A percentile compares a stretch with the other conserved stretches of the same genome.
Conservation (phyloP, 2,113 vertebrate genomes). For the Aramus guarauna region DNA sequence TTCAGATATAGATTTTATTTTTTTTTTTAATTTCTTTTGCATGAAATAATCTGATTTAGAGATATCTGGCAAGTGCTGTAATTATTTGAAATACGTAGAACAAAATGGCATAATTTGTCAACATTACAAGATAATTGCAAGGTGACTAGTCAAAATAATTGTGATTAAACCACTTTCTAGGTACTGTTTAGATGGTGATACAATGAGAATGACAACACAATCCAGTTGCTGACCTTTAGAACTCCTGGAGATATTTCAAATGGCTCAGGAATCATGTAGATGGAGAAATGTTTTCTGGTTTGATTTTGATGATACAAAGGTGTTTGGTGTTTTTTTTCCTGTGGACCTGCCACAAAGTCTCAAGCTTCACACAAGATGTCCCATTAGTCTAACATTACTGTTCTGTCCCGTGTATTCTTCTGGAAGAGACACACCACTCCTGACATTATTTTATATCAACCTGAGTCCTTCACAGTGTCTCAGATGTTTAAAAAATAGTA, state of each 20-base stretch:
- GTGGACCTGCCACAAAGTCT: neutral
- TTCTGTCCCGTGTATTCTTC: neutral
- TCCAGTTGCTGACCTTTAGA: conserved; percentile 37
- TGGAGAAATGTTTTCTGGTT: neutral
- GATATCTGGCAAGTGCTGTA: conserved; percentile 54
- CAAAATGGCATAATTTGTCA: conserved; percentile 66
- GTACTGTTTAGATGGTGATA: conserved; percentile 21
- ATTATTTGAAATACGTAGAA: conserved; percentile 65
- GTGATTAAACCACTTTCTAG: conserved; percentile 45
- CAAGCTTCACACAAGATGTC: neutral
- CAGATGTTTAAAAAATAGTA: neutral
- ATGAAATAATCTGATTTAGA: conserved; percentile 55
- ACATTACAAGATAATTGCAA: conserved; percentile 56
- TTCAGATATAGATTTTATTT: neutral
- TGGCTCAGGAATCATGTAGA: neutral
- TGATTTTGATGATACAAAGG: neutral
- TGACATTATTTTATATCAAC: neutral
- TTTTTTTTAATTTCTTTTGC: conserved; percentile 7
- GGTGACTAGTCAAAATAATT: conserved; percentile 66
- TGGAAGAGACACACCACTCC: neutral
- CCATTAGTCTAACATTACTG: neutral
- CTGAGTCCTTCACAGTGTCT: neutral
- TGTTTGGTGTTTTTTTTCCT: neutral
- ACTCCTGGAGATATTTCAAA: conserved; percentile 26
- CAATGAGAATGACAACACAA: conserved; percentile 36